Conservation (phyloP, 2,113 vertebrate genomes). For the Haliaeetus leucogaster region DNA sequence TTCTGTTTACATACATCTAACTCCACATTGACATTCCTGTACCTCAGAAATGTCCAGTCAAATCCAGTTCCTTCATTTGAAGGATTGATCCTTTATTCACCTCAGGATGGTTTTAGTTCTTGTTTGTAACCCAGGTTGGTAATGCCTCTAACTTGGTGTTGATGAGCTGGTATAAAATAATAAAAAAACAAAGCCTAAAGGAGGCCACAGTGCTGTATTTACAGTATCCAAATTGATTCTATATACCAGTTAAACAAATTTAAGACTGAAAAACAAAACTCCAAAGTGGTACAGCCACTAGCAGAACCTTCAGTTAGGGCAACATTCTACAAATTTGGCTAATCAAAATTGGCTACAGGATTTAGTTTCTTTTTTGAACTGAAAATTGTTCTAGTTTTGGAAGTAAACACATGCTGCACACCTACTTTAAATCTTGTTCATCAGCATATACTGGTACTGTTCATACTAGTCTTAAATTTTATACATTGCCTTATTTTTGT, state of each 20-base stretch:
- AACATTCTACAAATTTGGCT: not conserved
- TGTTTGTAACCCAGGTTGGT: not conserved
- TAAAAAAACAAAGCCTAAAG: not conserved
- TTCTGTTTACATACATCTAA: not conserved
- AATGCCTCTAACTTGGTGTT: not conserved
- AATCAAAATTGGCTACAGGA: not conserved
- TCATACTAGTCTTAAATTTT: not conserved
- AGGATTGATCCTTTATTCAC: not conserved
- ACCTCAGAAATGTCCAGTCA: not conserved
- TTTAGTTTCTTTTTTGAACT: not conserved
- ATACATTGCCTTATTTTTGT: not conserved
- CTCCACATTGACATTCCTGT: not conserved
- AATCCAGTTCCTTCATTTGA: not conserved
- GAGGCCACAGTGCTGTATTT: not conserved
- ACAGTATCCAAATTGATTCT: not conserved
- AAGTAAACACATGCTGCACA: not conserved
- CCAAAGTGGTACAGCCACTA: not conserved
- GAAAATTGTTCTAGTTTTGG: not conserved
- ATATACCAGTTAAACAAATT: not conserved
- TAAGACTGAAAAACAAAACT: not conserved
- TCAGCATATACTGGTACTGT: not conserved
- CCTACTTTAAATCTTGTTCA: not conserved
- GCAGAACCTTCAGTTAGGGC: not conserved
- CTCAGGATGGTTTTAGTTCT: not conserved
- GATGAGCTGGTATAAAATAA: not conserved